Evolutionary conservation across 2,113 vertebrate genomes (phyloP).

Genomic region (Burhinus oedicnemus): DNA sequence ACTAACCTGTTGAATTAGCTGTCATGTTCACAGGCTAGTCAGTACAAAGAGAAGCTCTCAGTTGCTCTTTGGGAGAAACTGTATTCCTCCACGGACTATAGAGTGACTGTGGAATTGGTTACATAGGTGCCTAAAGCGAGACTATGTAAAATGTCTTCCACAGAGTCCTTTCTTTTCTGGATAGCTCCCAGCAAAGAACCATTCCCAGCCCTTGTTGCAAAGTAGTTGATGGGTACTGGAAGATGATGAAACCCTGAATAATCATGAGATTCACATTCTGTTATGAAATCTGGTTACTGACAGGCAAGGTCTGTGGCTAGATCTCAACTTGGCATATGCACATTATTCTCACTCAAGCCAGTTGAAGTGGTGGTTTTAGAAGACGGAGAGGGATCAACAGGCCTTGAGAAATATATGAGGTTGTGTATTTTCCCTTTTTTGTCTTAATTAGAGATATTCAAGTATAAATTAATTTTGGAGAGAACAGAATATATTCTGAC

Average conservation of each 20-base stretch:
- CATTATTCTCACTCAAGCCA: background rate
- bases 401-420: conserved; percentile 25
- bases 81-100: rapidly evolving
- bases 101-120: background rate
- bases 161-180: background rate
- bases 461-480: conserved; percentile 62
- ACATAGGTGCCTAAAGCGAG: background rate
- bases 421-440: conserved; percentile 55
- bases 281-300: background rate
- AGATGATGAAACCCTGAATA: background rate
- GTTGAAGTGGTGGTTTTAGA: conserved; percentile 35
- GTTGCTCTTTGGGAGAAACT: background rate
- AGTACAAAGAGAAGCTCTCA: background rate
- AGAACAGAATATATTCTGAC: conserved; percentile 53
- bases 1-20: background rate
- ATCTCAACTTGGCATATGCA: background rate
- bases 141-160: background rate
- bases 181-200: background rate
- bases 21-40: background rate
- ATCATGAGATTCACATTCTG: background rate
- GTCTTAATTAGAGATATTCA: conserved; percentile 51
- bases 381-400: conserved; percentile 5
- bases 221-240: background rate
- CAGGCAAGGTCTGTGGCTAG: background rate
- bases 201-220: background rate